Evolutionary conservation across 2,797 vertebrate genomes (phyloP), one percentile per base, ranked within the genome.

Genomic region (Alauda arvensis): DNA sequence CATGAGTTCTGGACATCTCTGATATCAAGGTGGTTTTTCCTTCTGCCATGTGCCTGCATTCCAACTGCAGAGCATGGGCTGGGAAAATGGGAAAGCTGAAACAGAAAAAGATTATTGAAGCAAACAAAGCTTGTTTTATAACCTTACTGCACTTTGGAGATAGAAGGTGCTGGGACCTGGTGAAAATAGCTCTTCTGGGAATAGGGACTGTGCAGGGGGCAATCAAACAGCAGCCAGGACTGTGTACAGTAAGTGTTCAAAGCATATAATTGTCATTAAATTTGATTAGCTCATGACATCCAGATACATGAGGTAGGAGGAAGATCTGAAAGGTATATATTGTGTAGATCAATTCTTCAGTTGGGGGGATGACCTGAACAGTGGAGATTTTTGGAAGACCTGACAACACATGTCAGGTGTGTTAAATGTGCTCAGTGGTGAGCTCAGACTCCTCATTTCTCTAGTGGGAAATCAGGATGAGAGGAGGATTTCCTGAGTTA

Each of bases 161-260:
- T 2, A 31, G 26, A 6, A 67, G 8, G 33, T 6, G 2, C 18
- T 60, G 31, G 12, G 23, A 29, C 37, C n/a, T 65, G 19, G 20
- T 33, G 31, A 46, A 68, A 88, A 65, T 1, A 5, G 9, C 28
- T 69, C 65, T 81, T 23, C 56, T 19, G 10, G 12, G 3, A 6
- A 4, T 3, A 25, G 43, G 24, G 6, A 43, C 14, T 8, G 19
- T 24, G 3, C 39, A 51, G 8, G 1, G 8, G 5, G 1, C 7
- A 71, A 34, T 42, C 26, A 52, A 52, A 51, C 28, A 43, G 40
- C 26, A 26, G 20, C 43, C 43, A 55, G 10, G 13, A 48, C 39
- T 21, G 19, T 21, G 18, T 56, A 31, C 12, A 61, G 15, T 18
- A 24, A 21, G 34, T 33, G 23, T 2, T 40, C 45, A 68, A 77